phyloP scores from a whole-genome alignment of 2,888 invertebrate species.

The Acleris literana region DNA sequence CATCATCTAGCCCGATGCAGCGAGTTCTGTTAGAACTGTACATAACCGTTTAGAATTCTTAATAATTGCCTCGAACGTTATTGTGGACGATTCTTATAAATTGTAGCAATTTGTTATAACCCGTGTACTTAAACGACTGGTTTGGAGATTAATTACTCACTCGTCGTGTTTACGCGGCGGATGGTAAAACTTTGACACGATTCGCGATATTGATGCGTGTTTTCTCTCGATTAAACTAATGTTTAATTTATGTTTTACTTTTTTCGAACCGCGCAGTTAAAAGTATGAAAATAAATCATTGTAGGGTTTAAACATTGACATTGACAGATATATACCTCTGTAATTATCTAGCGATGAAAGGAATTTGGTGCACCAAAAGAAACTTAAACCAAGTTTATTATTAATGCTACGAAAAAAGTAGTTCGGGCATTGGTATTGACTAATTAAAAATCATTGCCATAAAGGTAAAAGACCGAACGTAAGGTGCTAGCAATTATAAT shows the following conservation, averaged over 20 bases:
- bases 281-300: no score
- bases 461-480: no score
- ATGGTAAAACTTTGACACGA: slow-evolving; percentile 18
- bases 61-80: slow-evolving; percentile 22
- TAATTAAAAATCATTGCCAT: no score
- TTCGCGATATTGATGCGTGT: slow-evolving; percentile 25
- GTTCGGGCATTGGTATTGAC: no score
- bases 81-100: slow-evolving; percentile 7
- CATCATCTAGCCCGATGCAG: slow-evolving; percentile 44
- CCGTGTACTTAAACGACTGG: slow-evolving; percentile 9
- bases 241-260: slow-evolving; percentile 25
- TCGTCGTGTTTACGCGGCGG: slow-evolving; percentile 9
- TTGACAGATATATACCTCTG: no score
- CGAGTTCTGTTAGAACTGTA: slow-evolving; percentile 54
- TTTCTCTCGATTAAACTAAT: slow-evolving; percentile 27
- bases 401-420: no score
- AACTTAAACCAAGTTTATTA: no score
- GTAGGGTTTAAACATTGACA: no score
- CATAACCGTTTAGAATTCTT: slow-evolving; percentile 36
- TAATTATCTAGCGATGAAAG: no score
- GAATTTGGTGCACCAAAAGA: no score
- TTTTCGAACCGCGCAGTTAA: neutral
- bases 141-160: slow-evolving; percentile 22
- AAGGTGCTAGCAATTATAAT: no score
- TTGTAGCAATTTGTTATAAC: slow-evolving; percentile 12